A percentile compares a stretch with the other conserved stretches of the same genome.
Evolutionary conservation across 2,113 vertebrate genomes (phyloP).

Genomic region (Cynoglossus semilaevis): DNA sequence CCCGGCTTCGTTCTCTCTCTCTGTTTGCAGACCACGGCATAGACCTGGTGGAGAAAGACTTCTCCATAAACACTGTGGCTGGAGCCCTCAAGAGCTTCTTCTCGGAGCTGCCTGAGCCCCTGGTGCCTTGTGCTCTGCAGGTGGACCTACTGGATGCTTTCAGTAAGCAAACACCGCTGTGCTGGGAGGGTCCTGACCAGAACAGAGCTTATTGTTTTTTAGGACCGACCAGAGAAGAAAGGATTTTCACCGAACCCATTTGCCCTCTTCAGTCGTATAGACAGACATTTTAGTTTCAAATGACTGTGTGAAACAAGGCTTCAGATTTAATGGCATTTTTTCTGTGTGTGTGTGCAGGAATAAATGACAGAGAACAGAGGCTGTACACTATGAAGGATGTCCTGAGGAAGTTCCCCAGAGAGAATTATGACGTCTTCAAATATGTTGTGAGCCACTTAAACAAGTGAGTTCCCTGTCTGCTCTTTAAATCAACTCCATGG

Average conservation of each 20-base stretch:
- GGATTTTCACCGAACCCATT: slow-evolving; percentile 26
- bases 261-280: neutral
- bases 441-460: slow-evolving; percentile 90
- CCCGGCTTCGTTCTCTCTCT: slow-evolving; percentile 24
- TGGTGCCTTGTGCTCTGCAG: slow-evolving; percentile 91
- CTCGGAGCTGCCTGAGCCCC: slow-evolving; percentile 91
- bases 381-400: slow-evolving; percentile 90
- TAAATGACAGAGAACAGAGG: slow-evolving; percentile 90
- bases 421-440: slow-evolving; percentile 95
- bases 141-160: slow-evolving; percentile 83
- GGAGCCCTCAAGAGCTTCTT: slow-evolving; percentile 96
- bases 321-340: slow-evolving; percentile 10
- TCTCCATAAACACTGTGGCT: slow-evolving; percentile 91
- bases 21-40: slow-evolving; percentile 82
- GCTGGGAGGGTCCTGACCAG: slow-evolving; percentile 49
- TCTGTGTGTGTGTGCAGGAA: slow-evolving; percentile 74
- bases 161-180: slow-evolving; percentile 84
- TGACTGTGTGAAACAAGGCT: neutral
- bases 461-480: slow-evolving; percentile 77
- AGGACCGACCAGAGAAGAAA: slow-evolving; percentile 31
- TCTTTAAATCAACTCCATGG: neutral
- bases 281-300: slow-evolving; percentile 9
- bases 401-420: slow-evolving; percentile 87
- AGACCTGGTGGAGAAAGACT: slow-evolving; percentile 94
- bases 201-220: slow-evolving; percentile 57